A percentile compares a stretch with the other conserved stretches of the same genome.
Evolutionary conservation across 2,113 vertebrate species (phyloP).

Genomic region (Cyanoliseus patagonus): DNA sequence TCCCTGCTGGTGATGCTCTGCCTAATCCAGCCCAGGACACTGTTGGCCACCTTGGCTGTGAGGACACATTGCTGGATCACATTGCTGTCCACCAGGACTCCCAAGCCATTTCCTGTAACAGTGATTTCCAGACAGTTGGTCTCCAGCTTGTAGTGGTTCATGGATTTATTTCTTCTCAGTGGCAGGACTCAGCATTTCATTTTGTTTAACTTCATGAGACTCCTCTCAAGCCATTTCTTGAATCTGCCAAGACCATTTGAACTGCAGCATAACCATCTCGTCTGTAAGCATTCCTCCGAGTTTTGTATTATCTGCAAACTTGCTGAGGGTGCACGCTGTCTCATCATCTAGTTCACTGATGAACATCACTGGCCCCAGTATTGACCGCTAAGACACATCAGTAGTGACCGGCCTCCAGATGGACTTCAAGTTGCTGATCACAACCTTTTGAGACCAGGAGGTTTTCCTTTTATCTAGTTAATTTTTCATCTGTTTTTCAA

Average conservation of each 20-base stretch:
- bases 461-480: neutral
- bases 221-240: neutral
- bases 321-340: neutral
- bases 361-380: neutral
- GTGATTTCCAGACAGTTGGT: neutral
- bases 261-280: neutral
- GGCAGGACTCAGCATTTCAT: neutral
- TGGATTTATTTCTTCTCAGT: neutral
- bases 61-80: neutral
- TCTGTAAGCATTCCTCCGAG: neutral
- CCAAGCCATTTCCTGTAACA: neutral
- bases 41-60: neutral
- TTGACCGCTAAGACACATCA: neutral
- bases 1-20: neutral
- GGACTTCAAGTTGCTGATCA: neutral
- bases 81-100: fast-evolving
- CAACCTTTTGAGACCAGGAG: neutral
- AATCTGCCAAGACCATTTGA: neutral
- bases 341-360: neutral
- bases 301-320: neutral
- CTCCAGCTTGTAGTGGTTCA: neutral
- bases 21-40: neutral
- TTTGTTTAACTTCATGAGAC: neutral
- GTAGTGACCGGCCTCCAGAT: neutral
- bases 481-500: neutral